Evolutionary conservation across 2,888 invertebrate genomes (phyloP).

Genomic region (Eupithecia insigniata): DNA sequence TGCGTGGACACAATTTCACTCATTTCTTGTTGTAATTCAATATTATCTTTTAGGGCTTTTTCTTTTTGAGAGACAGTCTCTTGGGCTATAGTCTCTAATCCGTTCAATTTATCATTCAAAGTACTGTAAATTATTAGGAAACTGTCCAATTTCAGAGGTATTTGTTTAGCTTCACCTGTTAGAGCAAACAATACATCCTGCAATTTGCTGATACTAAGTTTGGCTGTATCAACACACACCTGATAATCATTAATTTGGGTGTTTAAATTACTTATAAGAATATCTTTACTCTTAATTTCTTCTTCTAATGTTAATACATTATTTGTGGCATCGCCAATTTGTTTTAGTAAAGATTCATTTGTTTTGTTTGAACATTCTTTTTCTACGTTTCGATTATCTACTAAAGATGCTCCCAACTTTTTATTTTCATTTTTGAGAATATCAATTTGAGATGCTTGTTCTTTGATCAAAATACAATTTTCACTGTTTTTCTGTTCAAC

Average conservation of each 20-base stretch:
- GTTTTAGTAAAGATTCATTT: conserved; percentile 15
- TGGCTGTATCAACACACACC: conserved; percentile 54
- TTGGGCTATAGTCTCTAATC: conserved; percentile 54
- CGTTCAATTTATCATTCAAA: conserved; percentile 53
- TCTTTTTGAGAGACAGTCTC: conserved; percentile 55
- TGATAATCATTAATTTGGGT: conserved; percentile 49
- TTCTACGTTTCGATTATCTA: conserved; percentile 31
- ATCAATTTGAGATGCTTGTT: conserved; percentile 44
- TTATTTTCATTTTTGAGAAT: conserved; percentile 53
- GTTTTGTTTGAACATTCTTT: conserved; percentile 40
- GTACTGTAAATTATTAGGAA: conserved; percentile 53
- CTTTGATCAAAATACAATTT: conserved; percentile 47
- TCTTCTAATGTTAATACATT: conserved; percentile 40
- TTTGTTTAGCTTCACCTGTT: conserved; percentile 55
- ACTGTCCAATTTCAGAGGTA: conserved; percentile 56
- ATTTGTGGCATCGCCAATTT: conserved; percentile 10
- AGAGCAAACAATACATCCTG: conserved; percentile 55
- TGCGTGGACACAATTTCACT: conserved; percentile 31
- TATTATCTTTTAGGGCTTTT: conserved; percentile 36
- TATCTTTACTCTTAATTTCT: conserved; percentile 53
- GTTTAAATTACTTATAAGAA: conserved; percentile 51
- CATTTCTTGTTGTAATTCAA: conserved; percentile 44
- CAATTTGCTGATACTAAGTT: conserved; percentile 51
- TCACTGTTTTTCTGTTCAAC: conserved; percentile 46
- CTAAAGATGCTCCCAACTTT: conserved; percentile 43